Percentiles rank a stretch among this genome's conserved stretches.
Evolutionary conservation across 1,140 invertebrate genomes (phyloP).

Genomic region (Lucilia cuprina): DNA sequence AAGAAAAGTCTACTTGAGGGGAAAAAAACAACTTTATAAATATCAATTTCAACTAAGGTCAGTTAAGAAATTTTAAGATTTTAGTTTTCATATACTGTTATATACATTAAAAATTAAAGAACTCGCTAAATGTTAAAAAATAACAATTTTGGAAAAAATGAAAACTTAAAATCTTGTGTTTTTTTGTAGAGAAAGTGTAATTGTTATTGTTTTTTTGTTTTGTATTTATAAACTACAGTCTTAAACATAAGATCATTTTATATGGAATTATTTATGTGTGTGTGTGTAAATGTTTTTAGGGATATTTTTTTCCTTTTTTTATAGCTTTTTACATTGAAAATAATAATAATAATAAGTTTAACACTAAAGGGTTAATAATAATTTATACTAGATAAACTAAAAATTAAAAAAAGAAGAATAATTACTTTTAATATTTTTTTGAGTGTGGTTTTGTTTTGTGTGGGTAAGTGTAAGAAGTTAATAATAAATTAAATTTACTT

Average conservation of each 20-base stretch:
- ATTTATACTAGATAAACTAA: not conserved
- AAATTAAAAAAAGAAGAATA: not conserved
- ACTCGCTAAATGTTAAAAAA: too few species aligned
- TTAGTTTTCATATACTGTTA: too few species aligned
- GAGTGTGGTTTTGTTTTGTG: not conserved
- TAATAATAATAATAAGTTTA: not conserved
- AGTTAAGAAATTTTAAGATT: not conserved
- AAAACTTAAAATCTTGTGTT: not conserved
- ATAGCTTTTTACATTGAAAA: not conserved
- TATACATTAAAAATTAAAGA: too few species aligned
- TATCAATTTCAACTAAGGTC: not conserved
- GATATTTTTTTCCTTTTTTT: not conserved
- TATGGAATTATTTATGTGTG: not conserved
- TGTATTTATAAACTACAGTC: conserved; percentile 12
- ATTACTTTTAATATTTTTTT: not conserved
- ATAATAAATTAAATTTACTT: conserved; percentile 37
- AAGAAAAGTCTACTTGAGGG: conserved; percentile 23
- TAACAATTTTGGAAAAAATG: not conserved
- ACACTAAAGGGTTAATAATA: not conserved
- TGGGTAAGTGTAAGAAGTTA: not conserved
- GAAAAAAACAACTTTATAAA: not conserved
- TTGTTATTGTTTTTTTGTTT: not conserved
- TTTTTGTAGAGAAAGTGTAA: not conserved
- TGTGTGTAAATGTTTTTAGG: not conserved
- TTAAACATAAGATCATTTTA: not conserved